phyloP scores from a whole-genome alignment of 2,113 vertebrate species.

The Platycercus adscitus region DNA sequence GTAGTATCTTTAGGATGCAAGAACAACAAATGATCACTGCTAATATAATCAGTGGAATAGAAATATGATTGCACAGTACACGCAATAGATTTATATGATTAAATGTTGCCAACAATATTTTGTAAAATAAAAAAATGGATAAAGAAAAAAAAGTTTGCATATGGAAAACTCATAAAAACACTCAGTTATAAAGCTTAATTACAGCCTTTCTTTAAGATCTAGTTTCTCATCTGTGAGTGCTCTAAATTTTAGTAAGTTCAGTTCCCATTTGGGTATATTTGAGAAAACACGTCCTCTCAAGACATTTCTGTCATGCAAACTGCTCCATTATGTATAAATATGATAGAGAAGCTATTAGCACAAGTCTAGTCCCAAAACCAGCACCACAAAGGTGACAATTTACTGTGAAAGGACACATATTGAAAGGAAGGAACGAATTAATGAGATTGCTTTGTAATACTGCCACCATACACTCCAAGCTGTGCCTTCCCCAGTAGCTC shows the following conservation, averaged over 20 bases:
- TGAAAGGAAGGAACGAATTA: not conserved
- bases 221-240: not conserved
- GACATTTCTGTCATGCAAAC: not conserved
- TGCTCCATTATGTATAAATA: not conserved
- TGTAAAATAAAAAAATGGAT: not conserved
- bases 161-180: not conserved
- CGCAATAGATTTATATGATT: not conserved
- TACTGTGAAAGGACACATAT: too few species aligned
- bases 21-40: not conserved
- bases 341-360: not conserved
- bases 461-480: fast-evolving
- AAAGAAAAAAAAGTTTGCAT: too few species aligned
- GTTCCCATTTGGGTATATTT: not conserved
- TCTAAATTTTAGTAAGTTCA: not conserved
- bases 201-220: not conserved
- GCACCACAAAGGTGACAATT: not conserved
- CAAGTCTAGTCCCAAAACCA: not conserved
- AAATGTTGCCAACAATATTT: not conserved
- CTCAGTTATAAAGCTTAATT: not conserved
- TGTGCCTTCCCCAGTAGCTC: not conserved
- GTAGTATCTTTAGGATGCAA: not conserved
- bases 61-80: not conserved
- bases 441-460: not conserved
- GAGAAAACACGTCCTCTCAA: not conserved
- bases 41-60: not conserved